Conservation (phyloP, 2,113 vertebrate species). For the Tympanuchus pallidicinctus region DNA sequence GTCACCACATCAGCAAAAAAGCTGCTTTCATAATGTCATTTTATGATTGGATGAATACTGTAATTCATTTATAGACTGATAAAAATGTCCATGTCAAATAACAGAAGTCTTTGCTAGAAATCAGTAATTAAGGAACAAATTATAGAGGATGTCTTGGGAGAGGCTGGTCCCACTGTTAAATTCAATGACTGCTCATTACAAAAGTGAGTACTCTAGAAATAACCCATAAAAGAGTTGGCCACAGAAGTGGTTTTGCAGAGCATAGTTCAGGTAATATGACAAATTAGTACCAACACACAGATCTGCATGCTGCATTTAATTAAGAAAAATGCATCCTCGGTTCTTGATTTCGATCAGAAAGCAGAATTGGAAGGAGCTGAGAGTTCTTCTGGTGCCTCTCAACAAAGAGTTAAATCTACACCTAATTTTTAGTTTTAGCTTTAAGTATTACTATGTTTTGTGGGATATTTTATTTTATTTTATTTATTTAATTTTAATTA, state of each 20-base stretch:
- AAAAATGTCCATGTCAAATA: conserved; percentile 17
- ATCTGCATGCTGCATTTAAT: not conserved
- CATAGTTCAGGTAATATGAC: not conserved
- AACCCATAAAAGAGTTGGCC: not conserved
- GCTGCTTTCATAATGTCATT: not conserved
- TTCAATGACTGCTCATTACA: not conserved
- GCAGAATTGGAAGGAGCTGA: not conserved
- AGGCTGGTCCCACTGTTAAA: not conserved
- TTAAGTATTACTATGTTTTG: not conserved
- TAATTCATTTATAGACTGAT: conserved; percentile 25
- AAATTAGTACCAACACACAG: not conserved
- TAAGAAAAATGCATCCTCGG: not conserved
- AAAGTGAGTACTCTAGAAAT: not conserved
- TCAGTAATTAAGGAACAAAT: not conserved
- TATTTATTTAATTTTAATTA: not conserved
- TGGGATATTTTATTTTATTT: not conserved
- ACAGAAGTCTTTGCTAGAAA: not conserved
- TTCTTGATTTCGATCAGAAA: not conserved
- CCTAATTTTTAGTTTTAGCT: not conserved
- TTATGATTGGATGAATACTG: conserved; percentile 14
- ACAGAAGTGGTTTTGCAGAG: not conserved
- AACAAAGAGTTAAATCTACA: not conserved
- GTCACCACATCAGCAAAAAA: not conserved
- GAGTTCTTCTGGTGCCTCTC: not conserved
- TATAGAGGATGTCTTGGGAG: not conserved